phyloP scores from a whole-genome alignment of 2,797 vertebrate species.

The Myotis myotis region DNA sequence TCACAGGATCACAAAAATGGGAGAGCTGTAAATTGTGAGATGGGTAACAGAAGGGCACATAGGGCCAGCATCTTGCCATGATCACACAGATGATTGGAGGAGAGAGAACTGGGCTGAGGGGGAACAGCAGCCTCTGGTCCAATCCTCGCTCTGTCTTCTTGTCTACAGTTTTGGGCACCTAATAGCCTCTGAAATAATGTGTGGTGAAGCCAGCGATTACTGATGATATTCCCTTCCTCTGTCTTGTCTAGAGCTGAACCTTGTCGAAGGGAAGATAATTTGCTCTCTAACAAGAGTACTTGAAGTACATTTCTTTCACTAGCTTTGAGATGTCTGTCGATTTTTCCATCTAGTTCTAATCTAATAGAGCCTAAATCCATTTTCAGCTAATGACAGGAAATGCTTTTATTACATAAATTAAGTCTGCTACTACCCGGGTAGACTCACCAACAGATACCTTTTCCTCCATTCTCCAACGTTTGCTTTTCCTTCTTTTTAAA shows the following conservation, averaged over 20 bases:
- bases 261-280: slow-evolving; percentile 43
- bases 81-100: background rate
- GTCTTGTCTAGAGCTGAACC: background rate
- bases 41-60: background rate
- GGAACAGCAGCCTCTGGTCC: background rate
- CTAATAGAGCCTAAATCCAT: slow-evolving; percentile 57
- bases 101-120: background rate
- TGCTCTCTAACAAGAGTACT: slow-evolving; percentile 42
- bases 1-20: background rate
- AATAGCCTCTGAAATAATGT: background rate
- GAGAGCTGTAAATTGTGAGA: background rate
- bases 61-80: background rate
- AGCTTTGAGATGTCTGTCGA: slow-evolving; percentile 58
- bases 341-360: slow-evolving; percentile 67
- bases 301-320: slow-evolving; percentile 62
- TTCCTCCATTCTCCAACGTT: background rate
- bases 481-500: slow-evolving; percentile 35
- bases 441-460: slow-evolving; percentile 11
- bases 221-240: background rate
- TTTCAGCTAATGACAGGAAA: slow-evolving; percentile 70
- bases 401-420: slow-evolving; percentile 61
- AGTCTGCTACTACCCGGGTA: background rate
- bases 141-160: background rate
- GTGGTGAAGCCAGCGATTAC: too few species aligned
- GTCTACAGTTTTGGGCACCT: too few species aligned